phyloP scores from a whole-genome alignment of 2,797 vertebrate genomes.

The Moxostoma hubbsi region DNA sequence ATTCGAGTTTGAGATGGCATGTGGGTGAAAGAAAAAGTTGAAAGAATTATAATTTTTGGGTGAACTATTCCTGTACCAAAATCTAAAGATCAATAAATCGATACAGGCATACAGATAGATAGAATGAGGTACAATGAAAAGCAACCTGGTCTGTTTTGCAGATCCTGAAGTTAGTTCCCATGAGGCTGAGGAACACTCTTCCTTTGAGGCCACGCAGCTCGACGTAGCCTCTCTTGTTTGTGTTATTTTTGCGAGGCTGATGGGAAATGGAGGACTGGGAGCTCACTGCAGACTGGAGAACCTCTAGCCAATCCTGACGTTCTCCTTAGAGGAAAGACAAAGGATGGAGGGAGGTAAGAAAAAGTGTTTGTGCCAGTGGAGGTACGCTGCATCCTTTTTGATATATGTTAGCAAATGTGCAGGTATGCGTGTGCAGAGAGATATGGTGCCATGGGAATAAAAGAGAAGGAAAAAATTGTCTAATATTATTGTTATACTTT shows the following conservation, averaged over 20 bases:
- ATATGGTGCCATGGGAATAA: conserved; percentile 49
- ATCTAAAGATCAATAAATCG: too few species aligned
- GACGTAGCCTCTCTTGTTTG: conserved; percentile 87
- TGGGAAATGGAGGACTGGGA: conserved; percentile 73
- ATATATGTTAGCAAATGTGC: conserved; percentile 47
- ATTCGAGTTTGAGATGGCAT: too few species aligned
- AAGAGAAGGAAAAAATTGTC: conserved; percentile 49
- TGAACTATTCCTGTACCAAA: too few species aligned
- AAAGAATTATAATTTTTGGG: too few species aligned
- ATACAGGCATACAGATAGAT: background rate
- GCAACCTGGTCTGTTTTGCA: conserved; percentile 97
- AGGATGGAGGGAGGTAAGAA: conserved; percentile 45
- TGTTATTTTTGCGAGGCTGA: conserved; percentile 63
- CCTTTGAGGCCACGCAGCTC: conserved; percentile 95
- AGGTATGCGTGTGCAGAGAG: conserved; percentile 31
- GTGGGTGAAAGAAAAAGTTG: too few species aligned
- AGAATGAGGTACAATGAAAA: conserved; percentile 50
- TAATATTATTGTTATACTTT: conserved; percentile 57
- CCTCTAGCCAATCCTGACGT: conserved; percentile 91
- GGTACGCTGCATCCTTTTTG: conserved; percentile 36
- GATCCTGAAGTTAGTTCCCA: conserved; percentile 89
- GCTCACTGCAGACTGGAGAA: conserved; percentile 82
- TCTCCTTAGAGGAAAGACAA: conserved; percentile 80
- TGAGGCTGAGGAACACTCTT: conserved; percentile 89
- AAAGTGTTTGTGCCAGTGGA: conserved; percentile 29